Evolutionary conservation across 2,888 invertebrate genomes (phyloP).

Genomic region (Glyphotaelius pellucidus): DNA sequence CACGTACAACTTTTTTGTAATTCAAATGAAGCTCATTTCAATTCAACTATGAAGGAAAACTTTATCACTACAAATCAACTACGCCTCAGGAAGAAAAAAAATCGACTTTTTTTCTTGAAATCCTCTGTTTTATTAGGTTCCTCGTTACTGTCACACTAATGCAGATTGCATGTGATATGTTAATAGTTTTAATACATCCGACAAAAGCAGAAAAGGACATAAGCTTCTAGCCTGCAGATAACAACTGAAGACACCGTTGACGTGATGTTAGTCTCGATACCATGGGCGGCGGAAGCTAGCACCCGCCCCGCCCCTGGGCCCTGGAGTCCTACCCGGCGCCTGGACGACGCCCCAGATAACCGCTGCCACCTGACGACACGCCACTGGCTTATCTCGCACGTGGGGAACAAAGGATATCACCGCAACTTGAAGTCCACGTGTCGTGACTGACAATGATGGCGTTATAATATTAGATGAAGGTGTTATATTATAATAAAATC

Average conservation of each 20-base stretch:
- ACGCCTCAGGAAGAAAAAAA: too few species aligned
- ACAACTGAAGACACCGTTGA: not conserved
- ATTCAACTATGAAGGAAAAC: too few species aligned
- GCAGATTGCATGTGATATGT: not conserved
- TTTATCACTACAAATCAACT: too few species aligned
- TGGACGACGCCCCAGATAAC: constrained; percentile 37
- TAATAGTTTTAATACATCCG: too few species aligned
- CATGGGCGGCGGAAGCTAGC: not conserved
- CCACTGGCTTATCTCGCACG: constrained; percentile 22
- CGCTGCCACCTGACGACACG: constrained; percentile 40
- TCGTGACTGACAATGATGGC: constrained; percentile 1
- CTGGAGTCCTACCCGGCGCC: constrained; percentile 21
- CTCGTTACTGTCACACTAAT: not conserved
- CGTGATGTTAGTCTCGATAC: not conserved
- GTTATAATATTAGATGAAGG: not conserved
- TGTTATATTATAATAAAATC: not conserved
- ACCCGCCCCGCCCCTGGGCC: not conserved
- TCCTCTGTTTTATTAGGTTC: too few species aligned
- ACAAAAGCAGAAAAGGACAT: not conserved
- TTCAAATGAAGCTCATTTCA: too few species aligned
- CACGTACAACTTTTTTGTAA: too few species aligned
- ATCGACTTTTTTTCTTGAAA: too few species aligned
- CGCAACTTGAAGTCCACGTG: not conserved
- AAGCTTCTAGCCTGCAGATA: not conserved
- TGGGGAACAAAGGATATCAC: constrained; percentile 20